Base-by-base conservation (phyloP, 2,888 invertebrate genomes). In the Lagria hirta region DNA sequence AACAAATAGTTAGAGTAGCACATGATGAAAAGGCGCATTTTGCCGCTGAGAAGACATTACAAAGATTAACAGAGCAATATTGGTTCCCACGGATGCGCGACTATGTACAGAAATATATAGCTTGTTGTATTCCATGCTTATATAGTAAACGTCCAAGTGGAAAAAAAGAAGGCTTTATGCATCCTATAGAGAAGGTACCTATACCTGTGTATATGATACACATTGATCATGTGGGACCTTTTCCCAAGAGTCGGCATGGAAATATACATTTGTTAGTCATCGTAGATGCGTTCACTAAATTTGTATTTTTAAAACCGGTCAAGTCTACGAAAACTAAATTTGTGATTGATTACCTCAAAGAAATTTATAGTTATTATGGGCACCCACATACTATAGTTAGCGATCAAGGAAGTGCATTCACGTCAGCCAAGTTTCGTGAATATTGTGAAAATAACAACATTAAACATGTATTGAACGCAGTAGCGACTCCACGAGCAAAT, bases 211-310 rank as follows among this genome's bases (percentile, higher is more conserved):
- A 71, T 30, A 70, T 66, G 0, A 16, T 73, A 7, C 70, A 73
- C 43, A 33, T 73, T 0, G 72, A 73, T 49, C 71, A 73, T 46
- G 36, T 72, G 2, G 70, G 71, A 2, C 70, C 69, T 3, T 73
- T 71, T 43, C 55, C 59, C 4, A 60, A 51, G 7, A 65, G 58
- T 26, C 54, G 43, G 4, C 52, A 35, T 1, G 59, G 58, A 11
- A 69, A 70, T 40, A 48, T 47, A 3, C 52, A 70, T 20, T 30
- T 71, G 7, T 37, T 72, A n/a, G 62, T 56, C 1, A 40, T 61
- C 2, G 59, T 72, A 0, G 70, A 70, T 32, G 65, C 54, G n/a
- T 36, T 32, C 11, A 41, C 41, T 1, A 32, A 33, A 33, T 41
- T 33, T 8, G 6, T 17, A 3, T 21, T 43, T 14, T 16, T 43